These are phyloP conservation scores for Ovibos moschatus DNA, from an alignment of 2,113 vertebrate genomes.

Conservation along the genomic window DNA sequence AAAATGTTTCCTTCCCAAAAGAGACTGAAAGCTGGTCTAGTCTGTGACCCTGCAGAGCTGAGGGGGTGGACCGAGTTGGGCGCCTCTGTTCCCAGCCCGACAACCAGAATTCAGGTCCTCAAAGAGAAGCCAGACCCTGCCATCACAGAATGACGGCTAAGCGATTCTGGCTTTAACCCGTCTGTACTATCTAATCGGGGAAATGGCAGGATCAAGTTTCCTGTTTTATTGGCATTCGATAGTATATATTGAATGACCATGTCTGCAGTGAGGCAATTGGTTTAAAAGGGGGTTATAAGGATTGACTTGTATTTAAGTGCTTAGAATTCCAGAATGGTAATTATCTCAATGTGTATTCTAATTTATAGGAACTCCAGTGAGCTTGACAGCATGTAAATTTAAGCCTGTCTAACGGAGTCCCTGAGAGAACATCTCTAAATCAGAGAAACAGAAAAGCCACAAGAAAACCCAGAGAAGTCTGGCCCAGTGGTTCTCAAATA, in stretches of 20 bases:
- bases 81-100: not conserved
- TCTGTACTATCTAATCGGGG: not conserved
- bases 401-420: not conserved
- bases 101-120: not conserved
- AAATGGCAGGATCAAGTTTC: not conserved
- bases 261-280: not conserved
- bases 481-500: not conserved
- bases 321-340: slow-evolving; percentile 52
- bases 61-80: not conserved
- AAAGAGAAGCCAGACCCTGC: not conserved
- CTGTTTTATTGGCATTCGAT: not conserved
- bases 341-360: slow-evolving; percentile 30
- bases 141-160: not conserved
- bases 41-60: not conserved
- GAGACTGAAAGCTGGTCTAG: not conserved
- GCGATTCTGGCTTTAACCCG: not conserved
- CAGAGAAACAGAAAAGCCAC: not conserved
- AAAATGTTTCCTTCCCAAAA: not conserved
- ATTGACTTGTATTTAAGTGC: slow-evolving; percentile 38
- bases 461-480: not conserved
- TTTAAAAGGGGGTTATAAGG: slow-evolving; percentile 17
- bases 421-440: not conserved
- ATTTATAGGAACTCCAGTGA: not conserved
- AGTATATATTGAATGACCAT: slow-evolving; percentile 1
- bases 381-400: not conserved